Evolutionary conservation across 2,113 vertebrate genomes (phyloP).

Genomic region (Ovis canadensis): DNA sequence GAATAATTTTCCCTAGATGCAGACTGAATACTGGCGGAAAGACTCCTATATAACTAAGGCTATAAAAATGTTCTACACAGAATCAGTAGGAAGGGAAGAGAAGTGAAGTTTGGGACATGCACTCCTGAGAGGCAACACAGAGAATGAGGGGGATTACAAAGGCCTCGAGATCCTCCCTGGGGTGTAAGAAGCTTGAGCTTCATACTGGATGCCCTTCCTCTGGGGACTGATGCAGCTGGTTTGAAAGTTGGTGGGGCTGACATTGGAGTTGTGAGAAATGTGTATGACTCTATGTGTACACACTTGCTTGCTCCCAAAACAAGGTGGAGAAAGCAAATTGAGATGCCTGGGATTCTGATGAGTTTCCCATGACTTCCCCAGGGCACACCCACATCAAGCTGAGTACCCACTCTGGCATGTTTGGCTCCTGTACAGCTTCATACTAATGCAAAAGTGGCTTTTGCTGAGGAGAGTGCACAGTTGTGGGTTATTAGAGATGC

Average conservation of each 20-base stretch:
- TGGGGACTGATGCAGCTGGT: not conserved
- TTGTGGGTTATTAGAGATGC: not conserved
- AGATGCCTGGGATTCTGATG: not conserved
- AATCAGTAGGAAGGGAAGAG: not conserved
- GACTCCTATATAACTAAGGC: not conserved
- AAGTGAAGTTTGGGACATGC: not conserved
- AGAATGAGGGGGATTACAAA: not conserved
- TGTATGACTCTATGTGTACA: not conserved
- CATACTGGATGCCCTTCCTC: not conserved
- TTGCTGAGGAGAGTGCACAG: too few relatives aligned
- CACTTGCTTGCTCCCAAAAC: not conserved
- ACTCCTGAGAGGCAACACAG: not conserved
- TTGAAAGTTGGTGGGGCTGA: not conserved
- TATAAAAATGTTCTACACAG: not conserved
- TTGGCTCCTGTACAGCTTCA: not conserved
- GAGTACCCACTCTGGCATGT: not conserved
- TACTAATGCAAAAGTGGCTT: not conserved
- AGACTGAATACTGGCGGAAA: not conserved
- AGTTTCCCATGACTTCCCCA: not conserved
- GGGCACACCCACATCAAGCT: not conserved
- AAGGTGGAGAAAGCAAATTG: not conserved
- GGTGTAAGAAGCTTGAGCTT: not conserved
- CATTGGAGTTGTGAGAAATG: not conserved
- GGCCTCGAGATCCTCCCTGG: not conserved
- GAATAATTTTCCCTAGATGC: not conserved